Evolutionary conservation across 2,113 vertebrate genomes (phyloP), one percentile per base, ranked within the genome.

Genomic region (Corythaixoides concolor): DNA sequence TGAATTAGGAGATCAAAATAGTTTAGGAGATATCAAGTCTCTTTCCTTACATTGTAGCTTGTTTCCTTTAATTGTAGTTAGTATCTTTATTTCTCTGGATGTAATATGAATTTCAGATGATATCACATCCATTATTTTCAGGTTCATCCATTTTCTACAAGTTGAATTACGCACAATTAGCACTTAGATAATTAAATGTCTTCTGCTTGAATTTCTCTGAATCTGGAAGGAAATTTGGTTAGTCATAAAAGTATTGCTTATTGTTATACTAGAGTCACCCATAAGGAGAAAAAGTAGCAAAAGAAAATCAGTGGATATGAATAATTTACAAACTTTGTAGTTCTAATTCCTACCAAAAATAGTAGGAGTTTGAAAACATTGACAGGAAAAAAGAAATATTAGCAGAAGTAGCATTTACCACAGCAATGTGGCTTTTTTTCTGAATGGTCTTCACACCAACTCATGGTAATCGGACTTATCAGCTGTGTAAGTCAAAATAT

Each of bases 131-230:
- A 5, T 60, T 81, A 33, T 73, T 87, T 89, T 89, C 56, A 74
- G 64, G 73, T 85, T 96, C 78, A 82, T 92, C 75, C 94, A 50
- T 94, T 95, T 96, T 87, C 91, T 93, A 86, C 69, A 89, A 70
- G n/a, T 26, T 83, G 78, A 91, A 92, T 74, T 77, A 89, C 17
- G 43, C 32, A 58, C 30, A 81, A 43, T 63, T 59, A 91, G 37
- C 23, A 77, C 28, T 62, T 75, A 37, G n/a, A 79, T 84, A 84
- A 68, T 50, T 80, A 85, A 90, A 80, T 26, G 1, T 16, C 50
- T 95, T 92, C 74, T 76, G 45, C 66, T 33, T 52, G 53, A 96
- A 50, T 88, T 94, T 95, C 74, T 56, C 35, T 89, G 58, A 81
- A 89, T 55, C 14, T 4, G 12, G 32, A 93, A 85, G 32, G 37